These are phyloP conservation scores for Plagodis dolabraria DNA, from an alignment of 2,888 invertebrate species.

Conservation along the genomic window DNA sequence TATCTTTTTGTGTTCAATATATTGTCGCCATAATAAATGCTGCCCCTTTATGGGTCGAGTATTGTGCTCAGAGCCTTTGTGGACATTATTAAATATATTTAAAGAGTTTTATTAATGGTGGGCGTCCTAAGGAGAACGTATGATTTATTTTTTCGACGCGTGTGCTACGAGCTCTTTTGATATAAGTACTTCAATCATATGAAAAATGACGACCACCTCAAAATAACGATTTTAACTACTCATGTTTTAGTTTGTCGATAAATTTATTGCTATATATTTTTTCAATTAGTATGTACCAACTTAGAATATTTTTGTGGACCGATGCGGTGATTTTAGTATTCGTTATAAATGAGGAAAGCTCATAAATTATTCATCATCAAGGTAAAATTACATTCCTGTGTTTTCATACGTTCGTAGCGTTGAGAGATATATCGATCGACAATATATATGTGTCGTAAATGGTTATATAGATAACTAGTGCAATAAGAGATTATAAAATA, in stretches of 20 bases:
- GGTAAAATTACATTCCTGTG: too few species aligned
- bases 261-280: background rate
- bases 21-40: constrained; percentile 85
- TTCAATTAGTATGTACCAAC: background rate
- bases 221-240: constrained; percentile 11
- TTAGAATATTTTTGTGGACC: too few species aligned
- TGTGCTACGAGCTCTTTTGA: constrained; percentile 71
- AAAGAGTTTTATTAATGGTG: constrained; percentile 85
- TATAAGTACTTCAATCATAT: constrained; percentile 74
- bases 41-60: constrained; percentile 79
- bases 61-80: constrained; percentile 81
- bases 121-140: constrained; percentile 77
- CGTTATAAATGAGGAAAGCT: too few species aligned
- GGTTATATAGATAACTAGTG: too few species aligned
- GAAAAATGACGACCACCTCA: constrained; percentile 44
- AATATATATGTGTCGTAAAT: too few species aligned
- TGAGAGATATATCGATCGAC: too few species aligned
- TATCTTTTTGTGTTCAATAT: constrained; percentile 85
- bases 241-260: background rate
- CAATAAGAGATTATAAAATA: too few species aligned
- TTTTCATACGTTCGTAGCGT: too few species aligned
- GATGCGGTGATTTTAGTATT: too few species aligned
- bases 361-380: too few species aligned
- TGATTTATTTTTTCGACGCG: constrained; percentile 85
- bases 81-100: constrained; percentile 85